Percentiles rank a stretch among this genome's conserved stretches.
phyloP scores from a whole-genome alignment of 1,140 invertebrate genomes.

The Anthonomus grandis region DNA sequence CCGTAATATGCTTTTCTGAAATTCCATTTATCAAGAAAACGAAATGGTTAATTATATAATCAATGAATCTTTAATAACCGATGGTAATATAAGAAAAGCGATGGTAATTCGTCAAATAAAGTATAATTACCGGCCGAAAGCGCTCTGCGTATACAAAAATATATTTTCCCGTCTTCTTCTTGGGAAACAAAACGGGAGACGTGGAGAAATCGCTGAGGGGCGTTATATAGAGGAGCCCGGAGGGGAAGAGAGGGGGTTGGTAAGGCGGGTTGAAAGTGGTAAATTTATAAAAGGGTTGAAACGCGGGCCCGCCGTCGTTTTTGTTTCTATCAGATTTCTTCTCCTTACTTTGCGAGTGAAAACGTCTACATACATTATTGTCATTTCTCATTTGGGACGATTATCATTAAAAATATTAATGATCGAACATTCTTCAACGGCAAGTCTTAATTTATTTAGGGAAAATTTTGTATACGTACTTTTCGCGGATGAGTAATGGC shows the following conservation, averaged over 20 bases:
- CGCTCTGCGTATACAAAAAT: conserved; percentile 38
- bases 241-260: too few relatives aligned
- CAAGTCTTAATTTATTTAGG: conserved; percentile 46
- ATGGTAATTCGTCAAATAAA: neutral
- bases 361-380: conserved; percentile 48
- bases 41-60: too few relatives aligned
- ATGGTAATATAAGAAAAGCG: too few relatives aligned
- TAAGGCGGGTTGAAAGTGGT: conserved; percentile 18
- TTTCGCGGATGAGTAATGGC: conserved; percentile 37
- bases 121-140: conserved; percentile 1
- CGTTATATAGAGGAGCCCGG: too few relatives aligned
- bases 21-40: too few relatives aligned
- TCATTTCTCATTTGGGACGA: conserved; percentile 46
- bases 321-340: conserved; percentile 38
- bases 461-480: conserved; percentile 44
- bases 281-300: conserved; percentile 41
- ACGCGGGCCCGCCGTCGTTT: too few relatives aligned
- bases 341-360: conserved; percentile 36
- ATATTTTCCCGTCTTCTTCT: too few relatives aligned
- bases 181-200: conserved; percentile 43
- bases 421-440: conserved; percentile 45
- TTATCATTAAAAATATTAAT: conserved; percentile 49
- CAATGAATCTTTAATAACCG: too few relatives aligned
- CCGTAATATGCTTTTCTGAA: too few relatives aligned
- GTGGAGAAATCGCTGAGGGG: conserved; percentile 29